Percentiles rank a stretch among this genome's conserved stretches.
Conservation (phyloP, 64 coral and sea anemone species). For the Hydrozoanthus tunicans region DNA sequence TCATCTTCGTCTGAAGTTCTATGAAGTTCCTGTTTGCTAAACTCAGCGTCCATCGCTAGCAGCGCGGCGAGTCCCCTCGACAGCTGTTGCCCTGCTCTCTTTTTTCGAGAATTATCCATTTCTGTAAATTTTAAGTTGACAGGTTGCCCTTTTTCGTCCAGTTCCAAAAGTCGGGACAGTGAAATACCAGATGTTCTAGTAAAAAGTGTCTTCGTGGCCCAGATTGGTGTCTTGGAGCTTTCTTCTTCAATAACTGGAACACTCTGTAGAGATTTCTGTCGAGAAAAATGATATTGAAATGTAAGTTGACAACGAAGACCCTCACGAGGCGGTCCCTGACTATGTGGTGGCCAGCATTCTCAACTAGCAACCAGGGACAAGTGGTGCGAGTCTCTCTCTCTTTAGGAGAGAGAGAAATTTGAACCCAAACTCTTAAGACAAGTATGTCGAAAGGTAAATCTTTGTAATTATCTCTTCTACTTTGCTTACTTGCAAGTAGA, state of each 20-base stretch:
- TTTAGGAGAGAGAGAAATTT: too few relatives aligned
- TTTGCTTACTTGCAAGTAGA: too few relatives aligned
- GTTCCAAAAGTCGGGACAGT: slow-evolving; percentile 5
- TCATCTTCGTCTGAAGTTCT: slow-evolving; percentile 25
- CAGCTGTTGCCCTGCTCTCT: slow-evolving; percentile 6
- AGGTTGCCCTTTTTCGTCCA: not conserved
- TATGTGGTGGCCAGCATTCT: too few relatives aligned
- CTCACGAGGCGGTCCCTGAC: too few relatives aligned
- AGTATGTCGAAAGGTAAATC: too few relatives aligned
- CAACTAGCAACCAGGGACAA: too few relatives aligned
- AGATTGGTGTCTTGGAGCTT: slow-evolving; percentile 8
- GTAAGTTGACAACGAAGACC: not conserved
- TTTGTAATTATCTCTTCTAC: too few relatives aligned
- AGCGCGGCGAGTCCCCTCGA: slow-evolving; percentile 24
- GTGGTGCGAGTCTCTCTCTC: too few relatives aligned
- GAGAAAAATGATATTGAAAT: not conserved
- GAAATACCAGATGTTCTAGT: slow-evolving; percentile 18
- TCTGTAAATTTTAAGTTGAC: not conserved
- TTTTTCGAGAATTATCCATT: slow-evolving; percentile 26
- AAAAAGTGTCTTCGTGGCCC: not conserved
- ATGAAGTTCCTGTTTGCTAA: slow-evolving; percentile 31
- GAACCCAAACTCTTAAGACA: too few relatives aligned
- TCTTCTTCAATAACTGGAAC: not conserved
- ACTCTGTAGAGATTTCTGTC: not conserved
- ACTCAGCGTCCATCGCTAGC: slow-evolving; percentile 33